Conservation (phyloP, 2,797 vertebrate species). For the Spheniscus humboldti region DNA sequence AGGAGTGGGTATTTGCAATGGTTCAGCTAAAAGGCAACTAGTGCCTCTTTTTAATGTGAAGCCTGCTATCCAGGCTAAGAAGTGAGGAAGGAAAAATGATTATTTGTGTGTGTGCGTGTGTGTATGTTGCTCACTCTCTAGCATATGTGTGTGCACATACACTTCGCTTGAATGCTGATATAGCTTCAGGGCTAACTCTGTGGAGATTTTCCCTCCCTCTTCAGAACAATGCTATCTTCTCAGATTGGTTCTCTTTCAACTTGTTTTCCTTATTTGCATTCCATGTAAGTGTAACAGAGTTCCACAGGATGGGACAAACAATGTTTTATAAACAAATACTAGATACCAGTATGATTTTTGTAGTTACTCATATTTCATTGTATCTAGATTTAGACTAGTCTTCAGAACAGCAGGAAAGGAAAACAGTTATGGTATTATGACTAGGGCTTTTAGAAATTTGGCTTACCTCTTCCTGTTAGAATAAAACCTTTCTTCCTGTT, state of each 20-base stretch:
- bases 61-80: background rate
- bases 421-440: background rate
- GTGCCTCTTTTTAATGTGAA: background rate
- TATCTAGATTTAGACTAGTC: background rate
- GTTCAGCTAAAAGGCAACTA: background rate
- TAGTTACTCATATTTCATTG: background rate
- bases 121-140: background rate
- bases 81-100: background rate
- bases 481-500: background rate
- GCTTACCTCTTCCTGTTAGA: slow-evolving; percentile 11
- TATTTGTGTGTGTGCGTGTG: background rate
- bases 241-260: background rate
- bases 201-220: background rate
- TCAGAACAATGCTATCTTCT: background rate
- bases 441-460: background rate
- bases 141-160: background rate
- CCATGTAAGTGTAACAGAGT: background rate
- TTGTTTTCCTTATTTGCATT: background rate
- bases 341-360: background rate
- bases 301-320: background rate
- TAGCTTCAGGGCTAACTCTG: background rate
- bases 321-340: background rate
- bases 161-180: background rate
- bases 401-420: background rate
- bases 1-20: background rate